Evolutionary conservation across 2,113 vertebrate species (phyloP).

Genomic region (Romanogobio albipinnatus): DNA sequence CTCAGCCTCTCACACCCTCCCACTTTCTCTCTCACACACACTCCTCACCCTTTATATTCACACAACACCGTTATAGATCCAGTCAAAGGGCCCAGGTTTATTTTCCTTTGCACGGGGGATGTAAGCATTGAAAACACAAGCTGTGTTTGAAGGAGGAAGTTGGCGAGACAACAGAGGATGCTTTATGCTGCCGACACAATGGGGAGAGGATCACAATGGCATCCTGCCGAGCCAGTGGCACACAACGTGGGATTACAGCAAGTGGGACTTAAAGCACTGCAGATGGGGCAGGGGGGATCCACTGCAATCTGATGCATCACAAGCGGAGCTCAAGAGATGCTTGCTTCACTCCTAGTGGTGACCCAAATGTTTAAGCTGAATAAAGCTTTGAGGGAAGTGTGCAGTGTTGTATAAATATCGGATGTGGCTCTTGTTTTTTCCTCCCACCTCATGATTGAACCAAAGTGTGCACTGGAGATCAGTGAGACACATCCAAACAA

Average conservation of each 20-base stretch:
- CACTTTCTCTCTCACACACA: conserved; percentile 34
- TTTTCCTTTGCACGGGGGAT: conserved; percentile 69
- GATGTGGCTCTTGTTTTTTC: conserved; percentile 28
- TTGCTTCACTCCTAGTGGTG: conserved; percentile 40
- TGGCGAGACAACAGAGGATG: conserved; percentile 81
- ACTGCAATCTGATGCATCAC: conserved; percentile 45
- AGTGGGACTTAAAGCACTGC: conserved; percentile 69
- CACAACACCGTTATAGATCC: conserved; percentile 57
- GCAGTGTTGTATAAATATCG: background rate
- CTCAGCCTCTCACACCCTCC: conserved; percentile 55
- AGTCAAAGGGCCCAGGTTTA: conserved; percentile 65
- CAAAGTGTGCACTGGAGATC: conserved; percentile 17
- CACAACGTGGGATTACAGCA: conserved; percentile 72
- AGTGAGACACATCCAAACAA: conserved; percentile 31
- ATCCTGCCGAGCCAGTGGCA: conserved; percentile 72
- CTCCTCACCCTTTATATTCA: conserved; percentile 52
- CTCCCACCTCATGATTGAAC: conserved; percentile 14
- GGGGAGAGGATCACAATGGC: conserved; percentile 73
- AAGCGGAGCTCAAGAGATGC: conserved; percentile 26
- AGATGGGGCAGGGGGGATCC: conserved; percentile 61
- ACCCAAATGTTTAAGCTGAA: conserved; percentile 47
- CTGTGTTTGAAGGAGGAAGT: conserved; percentile 76
- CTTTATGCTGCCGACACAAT: conserved; percentile 78
- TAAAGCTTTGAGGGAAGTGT: conserved; percentile 21
- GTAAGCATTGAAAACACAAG: conserved; percentile 70